A percentile compares a stretch with the other conserved stretches of the same genome.
Evolutionary conservation across 2,888 invertebrate genomes (phyloP).

Genomic region (Dynastes hyllus): DNA sequence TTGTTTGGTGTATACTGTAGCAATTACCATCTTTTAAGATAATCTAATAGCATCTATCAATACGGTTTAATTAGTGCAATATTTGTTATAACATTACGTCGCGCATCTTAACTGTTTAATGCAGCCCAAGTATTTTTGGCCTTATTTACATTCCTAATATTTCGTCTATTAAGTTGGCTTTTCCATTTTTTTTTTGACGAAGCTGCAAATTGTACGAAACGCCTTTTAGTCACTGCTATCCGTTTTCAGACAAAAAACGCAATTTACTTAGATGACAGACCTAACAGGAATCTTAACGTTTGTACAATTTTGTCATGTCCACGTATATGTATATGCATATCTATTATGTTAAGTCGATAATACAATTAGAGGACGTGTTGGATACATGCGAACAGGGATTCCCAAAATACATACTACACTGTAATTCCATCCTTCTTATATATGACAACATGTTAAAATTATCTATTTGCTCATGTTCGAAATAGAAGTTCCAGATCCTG

Average conservation of each 20-base stretch:
- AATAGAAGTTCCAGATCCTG: not conserved
- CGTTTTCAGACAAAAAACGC: not conserved
- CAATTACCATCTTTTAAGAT: conserved; percentile 18
- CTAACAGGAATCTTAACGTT: not conserved
- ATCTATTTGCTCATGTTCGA: conserved; percentile 22
- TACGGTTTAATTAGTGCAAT: conserved; percentile 34
- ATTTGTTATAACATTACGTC: not conserved
- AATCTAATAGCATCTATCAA: conserved; percentile 2
- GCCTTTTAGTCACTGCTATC: not conserved
- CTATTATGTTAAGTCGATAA: conserved; percentile 11
- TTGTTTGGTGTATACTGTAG: not conserved
- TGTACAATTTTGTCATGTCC: not conserved
- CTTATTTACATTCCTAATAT: not conserved
- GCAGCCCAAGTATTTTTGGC: conserved; percentile 13
- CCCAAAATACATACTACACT: conserved; percentile 4
- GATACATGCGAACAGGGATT: conserved; percentile 23
- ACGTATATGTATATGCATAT: not conserved
- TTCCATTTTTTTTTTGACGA: not conserved
- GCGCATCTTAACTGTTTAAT: not conserved
- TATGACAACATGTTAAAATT: conserved; percentile 21
- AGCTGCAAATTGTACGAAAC: not conserved
- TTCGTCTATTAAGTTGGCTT: not conserved
- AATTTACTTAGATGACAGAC: not conserved
- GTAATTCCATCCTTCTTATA: not conserved
- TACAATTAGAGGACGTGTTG: conserved; percentile 15